Conservation (phyloP, 2,797 vertebrate species). For the Tapirus indicus region DNA sequence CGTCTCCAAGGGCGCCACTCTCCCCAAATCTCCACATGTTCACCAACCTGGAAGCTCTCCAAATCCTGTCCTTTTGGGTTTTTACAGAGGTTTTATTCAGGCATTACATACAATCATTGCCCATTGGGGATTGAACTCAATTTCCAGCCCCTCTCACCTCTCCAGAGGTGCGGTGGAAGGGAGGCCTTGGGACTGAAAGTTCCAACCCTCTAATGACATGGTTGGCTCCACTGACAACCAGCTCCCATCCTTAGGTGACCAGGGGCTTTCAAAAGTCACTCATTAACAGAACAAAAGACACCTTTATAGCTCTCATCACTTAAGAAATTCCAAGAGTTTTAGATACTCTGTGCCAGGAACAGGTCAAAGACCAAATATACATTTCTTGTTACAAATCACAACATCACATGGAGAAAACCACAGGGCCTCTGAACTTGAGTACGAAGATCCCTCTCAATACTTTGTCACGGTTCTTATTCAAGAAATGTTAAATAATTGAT, state of each 20-base stretch:
- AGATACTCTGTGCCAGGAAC: neutral
- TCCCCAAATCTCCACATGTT: neutral
- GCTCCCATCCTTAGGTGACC: neutral
- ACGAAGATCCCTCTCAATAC: neutral
- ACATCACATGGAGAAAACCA: neutral
- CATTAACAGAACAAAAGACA: neutral
- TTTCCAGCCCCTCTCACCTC: neutral
- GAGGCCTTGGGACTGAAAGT: neutral
- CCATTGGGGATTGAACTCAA: neutral
- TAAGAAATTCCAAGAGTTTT: neutral
- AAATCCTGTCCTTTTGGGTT: neutral
- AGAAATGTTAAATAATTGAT: neutral
- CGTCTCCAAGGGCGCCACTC: neutral
- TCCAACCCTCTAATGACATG: neutral
- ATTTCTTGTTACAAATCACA: neutral
- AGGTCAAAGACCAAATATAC: neutral
- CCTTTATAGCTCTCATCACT: neutral
- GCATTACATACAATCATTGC: neutral
- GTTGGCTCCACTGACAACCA: neutral
- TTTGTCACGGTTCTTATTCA: neutral
- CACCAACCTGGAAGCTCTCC: neutral
- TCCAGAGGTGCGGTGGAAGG: neutral
- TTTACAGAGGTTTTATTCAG: neutral
- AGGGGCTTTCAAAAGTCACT: neutral
- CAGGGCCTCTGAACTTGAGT: slow-evolving; percentile 18